Conservation (phyloP, 2,113 vertebrate species). For the Oceanodroma tethys region DNA sequence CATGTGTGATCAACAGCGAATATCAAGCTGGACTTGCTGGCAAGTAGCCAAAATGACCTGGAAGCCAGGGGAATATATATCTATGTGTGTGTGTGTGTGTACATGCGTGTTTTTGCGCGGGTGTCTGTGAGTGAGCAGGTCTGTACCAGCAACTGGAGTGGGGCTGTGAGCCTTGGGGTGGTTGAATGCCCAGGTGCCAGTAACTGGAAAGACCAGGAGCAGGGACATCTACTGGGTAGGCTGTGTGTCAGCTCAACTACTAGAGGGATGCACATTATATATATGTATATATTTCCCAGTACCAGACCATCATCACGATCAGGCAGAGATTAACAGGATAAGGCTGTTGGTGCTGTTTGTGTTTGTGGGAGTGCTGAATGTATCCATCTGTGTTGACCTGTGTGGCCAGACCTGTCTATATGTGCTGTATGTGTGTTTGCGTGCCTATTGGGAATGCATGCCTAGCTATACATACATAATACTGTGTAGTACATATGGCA, state of each 20-base stretch:
- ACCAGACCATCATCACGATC: neutral
- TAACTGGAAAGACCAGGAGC: neutral
- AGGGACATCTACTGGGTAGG: neutral
- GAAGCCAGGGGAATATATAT: neutral
- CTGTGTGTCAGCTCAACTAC: neutral
- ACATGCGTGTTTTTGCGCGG: accelerated
- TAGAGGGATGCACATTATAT: neutral
- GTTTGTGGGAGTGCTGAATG: neutral
- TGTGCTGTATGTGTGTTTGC: neutral
- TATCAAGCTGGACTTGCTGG: neutral
- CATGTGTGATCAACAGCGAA: neutral
- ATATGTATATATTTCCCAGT: neutral
- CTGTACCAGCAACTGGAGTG: neutral
- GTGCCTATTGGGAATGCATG: accelerated
- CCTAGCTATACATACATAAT: neutral
- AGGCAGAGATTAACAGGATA: neutral
- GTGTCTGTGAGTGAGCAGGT: neutral
- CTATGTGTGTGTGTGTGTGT: too few relatives aligned
- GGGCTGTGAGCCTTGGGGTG: neutral
- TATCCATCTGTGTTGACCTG: too few relatives aligned
- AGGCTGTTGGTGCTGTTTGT: neutral
- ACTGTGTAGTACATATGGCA: neutral
- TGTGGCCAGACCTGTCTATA: neutral
- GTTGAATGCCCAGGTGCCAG: neutral
- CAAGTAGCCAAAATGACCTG: neutral